Conservation (phyloP, 2,113 vertebrate species). For the Forbesichthys agassizii region DNA sequence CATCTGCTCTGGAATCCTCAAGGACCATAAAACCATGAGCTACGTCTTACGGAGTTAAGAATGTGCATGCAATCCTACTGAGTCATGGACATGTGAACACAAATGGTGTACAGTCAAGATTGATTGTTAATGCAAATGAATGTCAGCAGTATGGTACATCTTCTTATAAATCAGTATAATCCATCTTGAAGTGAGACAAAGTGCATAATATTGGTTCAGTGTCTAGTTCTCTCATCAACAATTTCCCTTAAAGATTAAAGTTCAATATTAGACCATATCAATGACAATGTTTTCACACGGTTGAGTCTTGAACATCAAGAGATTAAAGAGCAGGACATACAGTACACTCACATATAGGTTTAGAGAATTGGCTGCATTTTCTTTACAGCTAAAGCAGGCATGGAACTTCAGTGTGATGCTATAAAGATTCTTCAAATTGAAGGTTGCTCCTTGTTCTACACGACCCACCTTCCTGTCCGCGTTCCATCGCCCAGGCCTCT, state of each 20-base stretch:
- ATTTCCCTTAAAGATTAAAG: no score
- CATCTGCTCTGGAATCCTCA: not conserved
- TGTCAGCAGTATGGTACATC: not conserved
- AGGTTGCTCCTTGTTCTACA: constrained; percentile 3
- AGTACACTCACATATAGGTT: not conserved
- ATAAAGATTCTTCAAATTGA: not conserved
- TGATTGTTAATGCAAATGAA: not conserved
- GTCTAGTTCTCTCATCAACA: no score
- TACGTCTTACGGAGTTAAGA: not conserved
- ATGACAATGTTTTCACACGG: not conserved
- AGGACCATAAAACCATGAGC: not conserved
- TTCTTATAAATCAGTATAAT: not conserved
- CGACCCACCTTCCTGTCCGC: constrained; percentile 12
- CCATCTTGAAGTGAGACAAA: no score
- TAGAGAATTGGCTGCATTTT: not conserved
- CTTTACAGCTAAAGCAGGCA: no score
- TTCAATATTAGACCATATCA: no score
- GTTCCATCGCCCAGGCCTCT: not conserved
- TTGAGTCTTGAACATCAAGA: not conserved
- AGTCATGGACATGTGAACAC: no score
- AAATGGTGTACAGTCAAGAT: not conserved
- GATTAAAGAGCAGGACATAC: not conserved
- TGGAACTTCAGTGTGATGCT: not conserved
- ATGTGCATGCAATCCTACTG: no score
- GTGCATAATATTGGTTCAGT: no score